Evolutionary conservation across 2,888 invertebrate species (phyloP), one percentile per base, ranked within the genome.

Genomic region (Smittia aterrima): DNA sequence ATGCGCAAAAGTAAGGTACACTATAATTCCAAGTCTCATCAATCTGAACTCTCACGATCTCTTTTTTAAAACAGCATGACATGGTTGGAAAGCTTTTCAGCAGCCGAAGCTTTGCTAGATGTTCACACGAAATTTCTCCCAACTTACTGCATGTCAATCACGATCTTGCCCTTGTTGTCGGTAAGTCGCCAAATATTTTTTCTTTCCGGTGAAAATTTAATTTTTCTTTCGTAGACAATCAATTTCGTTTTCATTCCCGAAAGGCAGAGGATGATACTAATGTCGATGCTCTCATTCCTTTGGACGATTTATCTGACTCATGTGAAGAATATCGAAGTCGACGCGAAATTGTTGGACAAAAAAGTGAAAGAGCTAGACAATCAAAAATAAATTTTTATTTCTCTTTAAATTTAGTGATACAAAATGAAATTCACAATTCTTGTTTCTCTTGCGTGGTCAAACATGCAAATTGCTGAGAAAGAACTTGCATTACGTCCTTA

Each of bases 51-150:
- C 22, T n/a, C 88, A 86, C 87, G 76, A 89, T 89, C 77, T 92
- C 92, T 79, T 92, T 90, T 80, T 89, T 91, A 32, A 32, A 32
- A n/a, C 80, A 87, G 89, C 38, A 92, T 92, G 87, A 91, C 88
- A 79, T 79, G 92, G 75, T 80, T 92, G 75, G 92, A 92, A 83
- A 85, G 88, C 77, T 90, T 89, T 79, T 86, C 87, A 20, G 79
- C 90, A 27, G 80, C 86, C 74, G 88, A 89, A 79, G 89, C 90
- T 53, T 80, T 86, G 38, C 84, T 87, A 71, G 91, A 92, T 85
- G 89, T 91, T 0, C 85, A 86, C 79, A 86, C 86, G 41, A 92
- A 92, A 80, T 89, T 92, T 79, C 84, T 87, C 80, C 90, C 91
- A 62, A 92, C 92, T 11, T 92, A 90, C 78, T 82, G 82, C 78